Percentiles rank a stretch among this genome's conserved stretches.
These are phyloP conservation scores for Hedya salicella DNA, from an alignment of 2,888 invertebrate species.

Conservation along the genomic window DNA sequence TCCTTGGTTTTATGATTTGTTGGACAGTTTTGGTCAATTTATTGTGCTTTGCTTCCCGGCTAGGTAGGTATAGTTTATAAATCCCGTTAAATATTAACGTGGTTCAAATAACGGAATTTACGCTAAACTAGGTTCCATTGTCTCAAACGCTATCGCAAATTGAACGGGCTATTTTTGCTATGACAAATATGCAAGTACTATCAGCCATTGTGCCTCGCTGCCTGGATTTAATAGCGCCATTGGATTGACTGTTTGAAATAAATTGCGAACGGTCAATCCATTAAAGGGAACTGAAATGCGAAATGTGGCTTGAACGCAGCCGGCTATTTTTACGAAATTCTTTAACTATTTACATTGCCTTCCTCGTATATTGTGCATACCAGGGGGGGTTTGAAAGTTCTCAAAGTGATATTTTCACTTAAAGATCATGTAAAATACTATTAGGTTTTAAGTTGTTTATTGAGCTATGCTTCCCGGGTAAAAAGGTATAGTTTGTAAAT, in stretches of 20 bases:
- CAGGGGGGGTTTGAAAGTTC: too few species aligned
- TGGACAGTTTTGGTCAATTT: too few species aligned
- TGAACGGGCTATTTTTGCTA: slow-evolving; percentile 21
- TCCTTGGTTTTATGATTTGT: too few species aligned
- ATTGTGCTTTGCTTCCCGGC: too few species aligned
- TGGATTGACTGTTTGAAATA: slow-evolving; percentile 21
- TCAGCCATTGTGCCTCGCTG: slow-evolving; percentile 16
- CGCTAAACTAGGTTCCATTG: background rate
- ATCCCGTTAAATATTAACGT: too few species aligned
- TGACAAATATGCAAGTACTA: slow-evolving; percentile 17
- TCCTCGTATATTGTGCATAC: too few species aligned
- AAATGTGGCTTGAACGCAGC: slow-evolving; percentile 15
- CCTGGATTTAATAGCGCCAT: slow-evolving; percentile 21
- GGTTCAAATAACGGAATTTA: background rate
- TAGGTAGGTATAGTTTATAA: too few species aligned
- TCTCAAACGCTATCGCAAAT: slow-evolving; percentile 18
- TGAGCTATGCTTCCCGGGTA: too few species aligned
- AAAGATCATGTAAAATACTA: too few species aligned
- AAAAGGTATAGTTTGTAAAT: too few species aligned
- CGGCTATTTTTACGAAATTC: slow-evolving; percentile 8
- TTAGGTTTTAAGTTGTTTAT: too few species aligned
- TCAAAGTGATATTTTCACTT: too few species aligned
- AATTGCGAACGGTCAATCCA: slow-evolving; percentile 28
- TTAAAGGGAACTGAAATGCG: slow-evolving; percentile 12
- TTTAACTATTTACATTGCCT: background rate